Percentiles rank a stretch among this genome's conserved stretches.
Evolutionary conservation across 2,888 invertebrate species (phyloP).

Genomic region (Lepidonotus clava): DNA sequence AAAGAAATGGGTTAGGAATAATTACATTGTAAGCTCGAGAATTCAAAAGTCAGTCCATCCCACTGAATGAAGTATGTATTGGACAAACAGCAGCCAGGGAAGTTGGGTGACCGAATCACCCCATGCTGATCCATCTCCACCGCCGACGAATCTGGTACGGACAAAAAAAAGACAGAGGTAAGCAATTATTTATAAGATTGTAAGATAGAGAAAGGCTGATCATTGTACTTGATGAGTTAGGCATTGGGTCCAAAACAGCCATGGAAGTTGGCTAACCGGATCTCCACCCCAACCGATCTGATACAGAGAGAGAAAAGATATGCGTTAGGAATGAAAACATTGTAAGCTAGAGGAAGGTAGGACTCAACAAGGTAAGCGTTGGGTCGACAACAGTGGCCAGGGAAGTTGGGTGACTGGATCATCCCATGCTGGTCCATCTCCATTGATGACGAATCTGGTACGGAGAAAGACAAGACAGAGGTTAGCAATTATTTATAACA

Average conservation of each 20-base stretch:
- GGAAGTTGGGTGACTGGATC: conserved; percentile 43
- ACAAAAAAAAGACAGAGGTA: too few relatives aligned
- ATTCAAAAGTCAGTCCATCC: too few relatives aligned
- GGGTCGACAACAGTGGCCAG: conserved; percentile 24
- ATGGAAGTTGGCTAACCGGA: too few relatives aligned
- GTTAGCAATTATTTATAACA: neutral
- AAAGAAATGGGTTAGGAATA: neutral
- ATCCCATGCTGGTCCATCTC: conserved; percentile 36
- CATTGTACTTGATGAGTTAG: too few relatives aligned
- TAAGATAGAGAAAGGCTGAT: too few relatives aligned
- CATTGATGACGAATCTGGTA: conserved; percentile 17
- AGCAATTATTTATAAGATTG: too few relatives aligned
- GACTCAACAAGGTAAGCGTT: conserved; percentile 20
- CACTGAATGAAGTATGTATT: conserved; percentile 15
- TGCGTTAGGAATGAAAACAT: neutral
- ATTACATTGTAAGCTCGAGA: too few relatives aligned
- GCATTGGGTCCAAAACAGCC: too few relatives aligned
- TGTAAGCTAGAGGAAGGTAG: too few relatives aligned
- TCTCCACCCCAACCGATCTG: too few relatives aligned
- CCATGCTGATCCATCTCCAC: conserved; percentile 43
- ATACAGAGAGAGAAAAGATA: too few relatives aligned
- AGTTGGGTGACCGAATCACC: conserved; percentile 41
- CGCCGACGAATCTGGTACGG: conserved; percentile 30
- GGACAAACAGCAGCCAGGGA: conserved; percentile 34
- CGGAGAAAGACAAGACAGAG: neutral